Conservation (phyloP, 2,797 vertebrate genomes). For the Gallinago solitaria region DNA sequence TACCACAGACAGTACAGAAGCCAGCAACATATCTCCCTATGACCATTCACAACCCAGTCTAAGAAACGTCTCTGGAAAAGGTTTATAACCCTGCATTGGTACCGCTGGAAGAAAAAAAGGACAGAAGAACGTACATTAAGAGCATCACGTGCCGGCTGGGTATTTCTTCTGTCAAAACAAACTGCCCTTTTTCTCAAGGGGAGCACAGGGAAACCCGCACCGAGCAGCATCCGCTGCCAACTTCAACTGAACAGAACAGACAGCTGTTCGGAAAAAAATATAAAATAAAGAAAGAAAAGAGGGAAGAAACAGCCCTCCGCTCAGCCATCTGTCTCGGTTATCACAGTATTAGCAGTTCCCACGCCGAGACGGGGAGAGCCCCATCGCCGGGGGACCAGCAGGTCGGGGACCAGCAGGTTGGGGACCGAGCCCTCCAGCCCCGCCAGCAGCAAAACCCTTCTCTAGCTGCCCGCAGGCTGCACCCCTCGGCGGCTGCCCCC, state of each 20-base stretch:
- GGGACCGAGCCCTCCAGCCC: background rate
- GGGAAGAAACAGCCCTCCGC: background rate
- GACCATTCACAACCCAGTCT: accelerated
- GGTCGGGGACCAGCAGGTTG: background rate
- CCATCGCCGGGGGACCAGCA: background rate
- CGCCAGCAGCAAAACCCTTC: background rate
- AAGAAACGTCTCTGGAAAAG: background rate
- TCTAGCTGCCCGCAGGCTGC: background rate
- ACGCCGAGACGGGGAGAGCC: background rate
- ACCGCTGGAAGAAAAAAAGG: background rate
- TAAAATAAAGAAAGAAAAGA: background rate
- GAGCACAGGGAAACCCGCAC: background rate
- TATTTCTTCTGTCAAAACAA: background rate
- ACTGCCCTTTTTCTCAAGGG: background rate
- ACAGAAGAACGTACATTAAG: background rate
- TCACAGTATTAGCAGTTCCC: background rate
- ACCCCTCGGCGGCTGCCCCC: background rate
- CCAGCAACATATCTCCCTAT: accelerated
- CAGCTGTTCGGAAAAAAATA: background rate
- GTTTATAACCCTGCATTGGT: background rate
- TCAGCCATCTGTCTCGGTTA: background rate
- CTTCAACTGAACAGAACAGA: background rate
- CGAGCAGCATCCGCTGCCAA: background rate
- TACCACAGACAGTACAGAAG: background rate
- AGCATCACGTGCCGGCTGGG: background rate